Evolutionary conservation across 2,113 vertebrate genomes (phyloP).

Genomic region (Dermatemys mawii): DNA sequence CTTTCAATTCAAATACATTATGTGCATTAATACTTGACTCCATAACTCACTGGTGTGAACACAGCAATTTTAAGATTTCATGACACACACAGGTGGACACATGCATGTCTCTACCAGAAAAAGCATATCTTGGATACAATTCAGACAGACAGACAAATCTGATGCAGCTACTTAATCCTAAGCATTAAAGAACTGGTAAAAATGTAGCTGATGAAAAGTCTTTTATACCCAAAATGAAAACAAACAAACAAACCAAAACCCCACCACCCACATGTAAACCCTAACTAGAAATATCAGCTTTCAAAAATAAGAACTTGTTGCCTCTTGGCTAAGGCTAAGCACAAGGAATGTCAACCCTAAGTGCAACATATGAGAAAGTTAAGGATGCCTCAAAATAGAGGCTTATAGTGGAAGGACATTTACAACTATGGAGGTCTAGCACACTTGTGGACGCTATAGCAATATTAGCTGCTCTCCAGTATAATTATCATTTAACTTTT

Average conservation of each 20-base stretch:
- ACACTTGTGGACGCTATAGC: not conserved
- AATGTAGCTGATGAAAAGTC: not conserved
- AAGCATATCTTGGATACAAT: not conserved
- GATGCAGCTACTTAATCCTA: not conserved
- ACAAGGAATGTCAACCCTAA: not conserved
- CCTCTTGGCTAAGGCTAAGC: not conserved
- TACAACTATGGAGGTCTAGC: not conserved
- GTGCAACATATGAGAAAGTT: rapidly evolving
- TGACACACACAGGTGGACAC: not conserved
- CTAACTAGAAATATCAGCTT: not conserved
- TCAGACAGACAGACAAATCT: not conserved
- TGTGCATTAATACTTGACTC: too few species aligned
- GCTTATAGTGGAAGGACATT: not conserved
- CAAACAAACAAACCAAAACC: not conserved
- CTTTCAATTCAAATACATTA: not conserved
- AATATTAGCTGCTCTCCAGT: not conserved
- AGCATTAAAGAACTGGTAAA: not conserved
- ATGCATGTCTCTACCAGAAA: not conserved
- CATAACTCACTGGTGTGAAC: not conserved
- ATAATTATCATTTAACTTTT: not conserved
- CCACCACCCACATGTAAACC: not conserved
- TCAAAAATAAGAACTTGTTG: not conserved
- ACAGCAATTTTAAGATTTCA: not conserved
- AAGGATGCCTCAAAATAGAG: not conserved
- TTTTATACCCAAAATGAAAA: rapidly evolving